These are phyloP conservation scores for Phaonia tiefii DNA, from an alignment of 2,888 invertebrate species.

Conservation along the genomic window DNA sequence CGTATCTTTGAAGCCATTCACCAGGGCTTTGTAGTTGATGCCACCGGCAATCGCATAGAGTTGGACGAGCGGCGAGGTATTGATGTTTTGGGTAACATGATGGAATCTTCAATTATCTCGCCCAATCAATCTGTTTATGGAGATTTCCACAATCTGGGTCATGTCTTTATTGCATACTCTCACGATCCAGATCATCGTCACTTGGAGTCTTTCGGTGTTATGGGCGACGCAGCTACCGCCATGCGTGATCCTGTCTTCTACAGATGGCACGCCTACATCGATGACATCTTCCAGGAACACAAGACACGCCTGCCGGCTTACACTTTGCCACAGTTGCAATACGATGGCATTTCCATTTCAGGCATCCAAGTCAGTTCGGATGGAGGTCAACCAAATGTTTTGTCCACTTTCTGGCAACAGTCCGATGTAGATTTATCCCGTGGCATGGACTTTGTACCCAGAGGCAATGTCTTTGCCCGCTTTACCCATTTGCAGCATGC, in stretches of 20 bases:
- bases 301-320: slow-evolving; percentile 87
- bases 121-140: slow-evolving; percentile 88
- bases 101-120: slow-evolving; percentile 88
- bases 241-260: slow-evolving; percentile 94
- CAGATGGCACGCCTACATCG: slow-evolving; percentile 90
- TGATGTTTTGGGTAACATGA: slow-evolving; percentile 89
- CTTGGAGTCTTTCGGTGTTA: slow-evolving; percentile 89
- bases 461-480: slow-evolving; percentile 86
- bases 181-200: slow-evolving; percentile 89
- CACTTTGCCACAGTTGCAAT: slow-evolving; percentile 76
- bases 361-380: slow-evolving; percentile 82
- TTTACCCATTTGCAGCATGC: slow-evolving; percentile 90
- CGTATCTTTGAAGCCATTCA: slow-evolving; percentile 87
- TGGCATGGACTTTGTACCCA: slow-evolving; percentile 90
- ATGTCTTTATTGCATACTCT: slow-evolving; percentile 87
- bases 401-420: slow-evolving; percentile 90
- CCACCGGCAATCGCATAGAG: slow-evolving; percentile 82
- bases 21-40: slow-evolving; percentile 83
- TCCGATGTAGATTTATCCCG: slow-evolving; percentile 88
- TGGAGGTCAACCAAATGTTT: slow-evolving; percentile 82
- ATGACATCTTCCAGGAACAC: slow-evolving; percentile 88
- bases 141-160: slow-evolving; percentile 91
- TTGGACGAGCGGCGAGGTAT: slow-evolving; percentile 87
- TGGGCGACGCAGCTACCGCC: slow-evolving; percentile 91
- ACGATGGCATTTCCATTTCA: slow-evolving; percentile 83